Percentiles rank a stretch among this genome's conserved stretches.
Conservation (phyloP, 1,140 invertebrate species). For the Hylyphantes graminicola region DNA sequence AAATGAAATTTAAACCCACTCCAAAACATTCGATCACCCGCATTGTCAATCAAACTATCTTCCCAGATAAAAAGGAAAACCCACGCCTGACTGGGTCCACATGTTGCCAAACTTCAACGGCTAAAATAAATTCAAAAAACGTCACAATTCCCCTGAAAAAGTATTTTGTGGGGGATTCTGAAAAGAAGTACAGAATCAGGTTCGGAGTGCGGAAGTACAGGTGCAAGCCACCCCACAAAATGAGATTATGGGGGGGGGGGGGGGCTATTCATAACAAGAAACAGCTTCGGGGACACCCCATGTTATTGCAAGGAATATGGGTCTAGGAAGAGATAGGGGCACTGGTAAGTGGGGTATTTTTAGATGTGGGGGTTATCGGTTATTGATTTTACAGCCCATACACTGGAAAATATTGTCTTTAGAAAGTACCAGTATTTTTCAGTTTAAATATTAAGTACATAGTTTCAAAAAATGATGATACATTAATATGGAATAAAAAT, state of each 20-base stretch:
- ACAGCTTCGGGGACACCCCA: conserved; percentile 17
- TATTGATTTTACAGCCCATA: no score
- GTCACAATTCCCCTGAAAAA: conserved; percentile 4
- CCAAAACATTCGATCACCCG: background rate
- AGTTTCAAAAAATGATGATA: no score
- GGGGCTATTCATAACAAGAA: conserved; percentile 32
- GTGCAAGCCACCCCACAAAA: conserved; percentile 19
- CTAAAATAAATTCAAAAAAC: conserved; percentile 9
- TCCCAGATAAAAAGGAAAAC: background rate
- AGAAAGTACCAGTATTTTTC: no score
- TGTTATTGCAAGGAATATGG: no score
- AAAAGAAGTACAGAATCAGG: conserved; percentile 31
- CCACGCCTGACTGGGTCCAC: conserved; percentile 22
- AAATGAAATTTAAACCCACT: background rate
- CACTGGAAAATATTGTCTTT: no score
- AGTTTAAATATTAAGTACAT: no score
- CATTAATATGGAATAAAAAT: no score
- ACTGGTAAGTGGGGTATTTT: background rate
- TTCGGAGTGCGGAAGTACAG: conserved; percentile 45
- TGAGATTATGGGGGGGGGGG: background rate
- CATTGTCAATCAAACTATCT: conserved; percentile 19
- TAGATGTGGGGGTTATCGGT: no score
- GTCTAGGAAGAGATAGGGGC: background rate
- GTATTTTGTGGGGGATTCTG: background rate
- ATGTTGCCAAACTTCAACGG: background rate